Percentiles rank a stretch among this genome's conserved stretches.
Conservation (phyloP, 1,140 invertebrate genomes). For the Muscidifurax raptorellus region DNA sequence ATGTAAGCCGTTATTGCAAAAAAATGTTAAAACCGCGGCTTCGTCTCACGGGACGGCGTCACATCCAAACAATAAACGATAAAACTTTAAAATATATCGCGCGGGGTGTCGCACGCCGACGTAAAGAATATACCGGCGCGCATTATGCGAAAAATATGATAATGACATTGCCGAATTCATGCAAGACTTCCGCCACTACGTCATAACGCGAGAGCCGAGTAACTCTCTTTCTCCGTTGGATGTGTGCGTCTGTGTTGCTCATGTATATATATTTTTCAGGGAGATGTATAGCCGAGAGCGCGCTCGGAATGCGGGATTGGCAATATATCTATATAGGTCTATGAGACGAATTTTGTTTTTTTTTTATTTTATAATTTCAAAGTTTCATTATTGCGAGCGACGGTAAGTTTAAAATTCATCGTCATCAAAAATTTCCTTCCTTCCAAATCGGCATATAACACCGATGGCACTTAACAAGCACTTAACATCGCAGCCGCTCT, state of each 20-base stretch:
- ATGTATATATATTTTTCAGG: neutral
- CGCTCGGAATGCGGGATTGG: neutral
- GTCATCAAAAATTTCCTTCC: no score
- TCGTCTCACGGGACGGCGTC: neutral
- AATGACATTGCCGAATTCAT: conserved; percentile 50
- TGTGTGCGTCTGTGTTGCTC: neutral
- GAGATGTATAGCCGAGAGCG: neutral
- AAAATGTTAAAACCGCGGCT: conserved; percentile 46
- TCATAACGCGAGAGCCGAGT: conserved; percentile 8
- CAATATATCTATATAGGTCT: no score
- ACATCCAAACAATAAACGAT: conserved; percentile 52
- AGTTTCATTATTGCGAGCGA: no score
- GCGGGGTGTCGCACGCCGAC: conserved; percentile 14
- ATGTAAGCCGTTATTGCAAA: conserved; percentile 36
- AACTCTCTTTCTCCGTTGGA: neutral
- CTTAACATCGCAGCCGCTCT: no score
- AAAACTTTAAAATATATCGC: conserved; percentile 51
- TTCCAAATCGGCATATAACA: no score
- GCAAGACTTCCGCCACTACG: conserved; percentile 42
- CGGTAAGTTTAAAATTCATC: no score
- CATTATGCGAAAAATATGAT: conserved; percentile 54
- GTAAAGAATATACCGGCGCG: conserved; percentile 11
- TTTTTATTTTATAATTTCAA: no score
- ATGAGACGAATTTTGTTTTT: no score
- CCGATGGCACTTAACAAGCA: no score